Evolutionary conservation across 2,888 invertebrate species (phyloP).

Genomic region (Andrena dorsata): DNA sequence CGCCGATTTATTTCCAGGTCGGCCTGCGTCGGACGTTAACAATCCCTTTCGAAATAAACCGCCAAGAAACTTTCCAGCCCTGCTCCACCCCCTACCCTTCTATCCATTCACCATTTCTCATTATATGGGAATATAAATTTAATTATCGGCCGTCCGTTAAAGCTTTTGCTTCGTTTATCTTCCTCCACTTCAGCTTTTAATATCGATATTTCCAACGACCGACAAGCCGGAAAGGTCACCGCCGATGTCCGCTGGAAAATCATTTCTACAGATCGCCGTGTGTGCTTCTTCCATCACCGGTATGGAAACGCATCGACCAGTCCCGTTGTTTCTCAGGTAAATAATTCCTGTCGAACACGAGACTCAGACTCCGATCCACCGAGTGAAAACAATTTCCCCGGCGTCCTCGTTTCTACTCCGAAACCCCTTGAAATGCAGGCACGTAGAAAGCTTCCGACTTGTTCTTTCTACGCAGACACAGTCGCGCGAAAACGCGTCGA

Average conservation of each 20-base stretch:
- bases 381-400: too few relatives aligned
- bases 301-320: constrained; percentile 1
- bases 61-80: not conserved
- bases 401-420: too few relatives aligned
- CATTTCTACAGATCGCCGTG: not conserved
- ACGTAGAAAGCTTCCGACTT: not conserved
- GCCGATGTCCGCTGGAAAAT: constrained; percentile 15
- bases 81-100: not conserved
- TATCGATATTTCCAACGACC: constrained; percentile 40
- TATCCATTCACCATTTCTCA: constrained; percentile 36
- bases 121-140: constrained; percentile 49
- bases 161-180: constrained; percentile 34
- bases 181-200: constrained; percentile 30
- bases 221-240: constrained; percentile 2
- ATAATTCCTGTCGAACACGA: too few relatives aligned
- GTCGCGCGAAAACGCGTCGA: not conserved
- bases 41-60: constrained; percentile 4
- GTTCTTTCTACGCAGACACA: not conserved
- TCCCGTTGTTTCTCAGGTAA: not conserved
- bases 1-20: constrained; percentile 35
- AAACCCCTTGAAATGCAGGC: not conserved
- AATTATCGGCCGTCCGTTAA: constrained; percentile 45
- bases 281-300: not conserved
- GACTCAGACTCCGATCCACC: too few relatives aligned
- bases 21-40: constrained; percentile 24